Percentiles rank a stretch among this genome's conserved stretches.
These are phyloP conservation scores for Melanerpes formicivorus DNA, from an alignment of 2,113 vertebrate species.

Conservation along the genomic window DNA sequence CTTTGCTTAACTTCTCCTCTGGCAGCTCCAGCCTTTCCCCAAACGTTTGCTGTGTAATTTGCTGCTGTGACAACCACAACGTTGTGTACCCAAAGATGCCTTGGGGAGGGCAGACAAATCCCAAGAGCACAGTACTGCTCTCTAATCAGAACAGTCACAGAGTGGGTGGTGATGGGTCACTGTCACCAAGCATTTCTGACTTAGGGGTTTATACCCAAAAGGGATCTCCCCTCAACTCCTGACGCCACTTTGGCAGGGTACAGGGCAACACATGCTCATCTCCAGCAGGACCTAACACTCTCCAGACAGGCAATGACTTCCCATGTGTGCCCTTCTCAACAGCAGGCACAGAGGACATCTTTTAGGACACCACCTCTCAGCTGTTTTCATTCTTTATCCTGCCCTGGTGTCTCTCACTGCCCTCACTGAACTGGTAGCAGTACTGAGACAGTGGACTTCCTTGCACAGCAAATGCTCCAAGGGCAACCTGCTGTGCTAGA, in stretches of 20 bases:
- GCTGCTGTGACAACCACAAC: background rate
- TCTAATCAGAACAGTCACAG: background rate
- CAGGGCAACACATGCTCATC: background rate
- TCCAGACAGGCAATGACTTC: rapidly evolving
- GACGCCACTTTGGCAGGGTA: rapidly evolving
- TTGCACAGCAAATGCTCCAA: background rate
- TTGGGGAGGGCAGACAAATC: too few species aligned
- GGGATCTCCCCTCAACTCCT: rapidly evolving
- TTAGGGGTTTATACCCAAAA: background rate
- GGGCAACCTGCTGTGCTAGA: background rate
- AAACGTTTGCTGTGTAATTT: background rate
- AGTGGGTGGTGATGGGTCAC: background rate
- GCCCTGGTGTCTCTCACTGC: background rate
- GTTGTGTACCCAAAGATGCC: background rate
- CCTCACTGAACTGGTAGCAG: background rate
- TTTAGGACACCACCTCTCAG: background rate
- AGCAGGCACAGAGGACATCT: background rate
- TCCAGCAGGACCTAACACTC: background rate
- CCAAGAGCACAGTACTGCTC: rapidly evolving
- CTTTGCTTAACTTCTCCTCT: background rate
- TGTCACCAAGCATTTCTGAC: background rate
- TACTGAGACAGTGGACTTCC: rapidly evolving
- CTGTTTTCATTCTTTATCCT: too few species aligned
- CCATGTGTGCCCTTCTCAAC: background rate
- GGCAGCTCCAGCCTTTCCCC: background rate